phyloP scores from a whole-genome alignment of 2,113 vertebrate species.

The Hippopotamus amphibius region DNA sequence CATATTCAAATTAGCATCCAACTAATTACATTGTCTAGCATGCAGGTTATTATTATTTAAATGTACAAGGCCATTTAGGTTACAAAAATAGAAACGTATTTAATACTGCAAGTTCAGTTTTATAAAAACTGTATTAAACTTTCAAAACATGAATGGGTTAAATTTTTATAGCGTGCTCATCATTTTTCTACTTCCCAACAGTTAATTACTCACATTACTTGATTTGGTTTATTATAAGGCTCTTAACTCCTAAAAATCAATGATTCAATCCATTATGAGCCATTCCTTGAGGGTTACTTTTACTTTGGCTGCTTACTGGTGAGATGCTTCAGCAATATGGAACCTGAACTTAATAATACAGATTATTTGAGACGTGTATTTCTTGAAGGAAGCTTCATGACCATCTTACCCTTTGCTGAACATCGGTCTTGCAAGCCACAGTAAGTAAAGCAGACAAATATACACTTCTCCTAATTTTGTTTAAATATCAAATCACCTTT shows the following conservation, averaged over 20 bases:
- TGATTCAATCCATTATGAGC: neutral
- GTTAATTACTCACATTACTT: neutral
- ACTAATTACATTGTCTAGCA: slow-evolving; percentile 82
- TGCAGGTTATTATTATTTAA: slow-evolving; percentile 84
- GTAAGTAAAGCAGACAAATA: slow-evolving; percentile 54
- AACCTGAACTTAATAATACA: neutral
- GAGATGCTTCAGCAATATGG: neutral
- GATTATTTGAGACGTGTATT: neutral
- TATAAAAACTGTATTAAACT: slow-evolving; percentile 86
- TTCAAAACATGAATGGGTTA: slow-evolving; percentile 77
- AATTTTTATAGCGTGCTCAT: slow-evolving; percentile 67
- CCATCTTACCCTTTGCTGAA: neutral
- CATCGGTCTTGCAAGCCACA: neutral
- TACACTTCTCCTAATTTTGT: neutral
- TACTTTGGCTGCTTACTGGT: neutral
- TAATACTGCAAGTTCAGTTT: slow-evolving; percentile 83
- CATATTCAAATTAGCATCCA: slow-evolving; percentile 73
- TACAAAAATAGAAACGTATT: slow-evolving; percentile 77
- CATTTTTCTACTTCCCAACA: slow-evolving; percentile 51
- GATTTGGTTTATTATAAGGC: slow-evolving; percentile 10
- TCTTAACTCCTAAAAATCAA: neutral
- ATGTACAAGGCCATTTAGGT: slow-evolving; percentile 79
- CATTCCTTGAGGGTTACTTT: neutral
- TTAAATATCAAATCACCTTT: neutral
- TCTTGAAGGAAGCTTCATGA: neutral